Conservation (phyloP, 2,113 vertebrate species). For the Entelurus aequoreus region DNA sequence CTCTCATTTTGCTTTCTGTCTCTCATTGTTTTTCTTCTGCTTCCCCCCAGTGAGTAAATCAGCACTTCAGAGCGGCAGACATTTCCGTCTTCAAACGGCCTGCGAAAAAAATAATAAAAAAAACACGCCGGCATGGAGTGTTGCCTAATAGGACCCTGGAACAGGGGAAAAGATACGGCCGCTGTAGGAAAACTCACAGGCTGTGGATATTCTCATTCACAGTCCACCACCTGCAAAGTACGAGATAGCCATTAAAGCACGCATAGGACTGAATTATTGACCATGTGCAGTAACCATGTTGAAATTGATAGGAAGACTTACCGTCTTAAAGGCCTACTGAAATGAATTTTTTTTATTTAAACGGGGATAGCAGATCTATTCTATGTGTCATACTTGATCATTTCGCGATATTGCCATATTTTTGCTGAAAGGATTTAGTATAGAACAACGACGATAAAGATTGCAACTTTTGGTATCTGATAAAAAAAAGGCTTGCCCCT, state of each 20-base stretch:
- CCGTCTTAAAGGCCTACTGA: no score
- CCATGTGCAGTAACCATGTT: not conserved
- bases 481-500: no score
- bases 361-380: no score
- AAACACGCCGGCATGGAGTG: constrained; percentile 47
- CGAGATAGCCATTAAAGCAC: not conserved
- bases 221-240: not conserved
- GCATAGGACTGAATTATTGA: not conserved
- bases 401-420: no score
- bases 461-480: no score
- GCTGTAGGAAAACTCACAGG: not conserved
- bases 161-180: not conserved
- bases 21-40: constrained; percentile 60
- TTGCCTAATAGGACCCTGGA: constrained; percentile 21
- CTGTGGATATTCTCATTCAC: not conserved
- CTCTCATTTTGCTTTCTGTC: constrained; percentile 49
- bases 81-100: constrained; percentile 56
- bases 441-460: no score
- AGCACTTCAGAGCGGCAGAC: constrained; percentile 53
- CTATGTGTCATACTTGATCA: no score
- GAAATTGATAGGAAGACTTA: not conserved
- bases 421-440: no score
- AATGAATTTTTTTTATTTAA: no score
- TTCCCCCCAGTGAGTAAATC: constrained; percentile 70
- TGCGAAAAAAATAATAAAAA: constrained; percentile 26